A percentile compares a stretch with the other conserved stretches of the same genome.
phyloP scores from a whole-genome alignment of 2,113 vertebrate species.

The Trichomycterus rosablanca region DNA sequence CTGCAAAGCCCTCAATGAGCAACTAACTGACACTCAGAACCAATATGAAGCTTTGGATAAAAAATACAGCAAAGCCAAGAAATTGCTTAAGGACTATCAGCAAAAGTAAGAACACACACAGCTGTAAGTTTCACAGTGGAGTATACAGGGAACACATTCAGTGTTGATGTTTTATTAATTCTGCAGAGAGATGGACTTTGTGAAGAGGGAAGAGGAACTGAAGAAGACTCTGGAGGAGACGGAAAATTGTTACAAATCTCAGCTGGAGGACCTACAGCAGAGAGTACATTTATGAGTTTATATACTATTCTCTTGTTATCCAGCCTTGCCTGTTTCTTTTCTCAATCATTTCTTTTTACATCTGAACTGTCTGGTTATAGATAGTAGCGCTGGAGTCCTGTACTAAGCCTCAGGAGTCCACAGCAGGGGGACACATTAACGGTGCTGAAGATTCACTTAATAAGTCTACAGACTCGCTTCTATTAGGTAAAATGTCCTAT shows the following conservation, averaged over 20 bases:
- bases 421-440: conserved; percentile 8
- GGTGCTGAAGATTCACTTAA: conserved; percentile 4
- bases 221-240: conserved; percentile 74
- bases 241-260: conserved; percentile 73
- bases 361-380: conserved; percentile 12
- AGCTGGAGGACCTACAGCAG: conserved; percentile 72
- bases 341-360: background rate
- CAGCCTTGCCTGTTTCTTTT: background rate
- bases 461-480: conserved; percentile 21
- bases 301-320: conserved; percentile 12
- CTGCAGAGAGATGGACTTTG: conserved; percentile 81
- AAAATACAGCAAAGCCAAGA: conserved; percentile 89
- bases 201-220: conserved; percentile 82
- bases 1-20: conserved; percentile 82
- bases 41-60: conserved; percentile 84
- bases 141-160: background rate
- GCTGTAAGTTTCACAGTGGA: background rate
- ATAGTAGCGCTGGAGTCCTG: conserved; percentile 26
- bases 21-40: conserved; percentile 78
- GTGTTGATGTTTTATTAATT: background rate
- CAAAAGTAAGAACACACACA: conserved; percentile 76
- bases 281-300: conserved; percentile 59
- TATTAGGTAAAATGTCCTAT: conserved; percentile 15
- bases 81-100: conserved; percentile 86
- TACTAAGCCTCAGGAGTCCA: background rate